Evolutionary conservation across 2,888 invertebrate genomes (phyloP).

Genomic region (Troides helena): DNA sequence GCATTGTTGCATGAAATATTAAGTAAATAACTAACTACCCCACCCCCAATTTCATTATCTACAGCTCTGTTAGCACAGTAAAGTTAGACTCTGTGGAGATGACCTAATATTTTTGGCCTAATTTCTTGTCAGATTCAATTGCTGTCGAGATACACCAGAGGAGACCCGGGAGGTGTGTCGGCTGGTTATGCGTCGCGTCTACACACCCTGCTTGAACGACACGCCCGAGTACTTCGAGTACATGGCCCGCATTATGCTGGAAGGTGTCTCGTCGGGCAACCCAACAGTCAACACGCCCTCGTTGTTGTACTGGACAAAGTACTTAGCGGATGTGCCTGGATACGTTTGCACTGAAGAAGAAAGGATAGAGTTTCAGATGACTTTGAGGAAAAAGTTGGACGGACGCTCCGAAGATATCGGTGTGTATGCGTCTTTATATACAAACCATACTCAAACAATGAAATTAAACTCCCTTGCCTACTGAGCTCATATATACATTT

Average conservation of each 20-base stretch:
- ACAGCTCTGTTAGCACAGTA: too few species aligned
- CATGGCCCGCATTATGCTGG: constrained; percentile 80
- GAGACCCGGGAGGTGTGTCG: constrained; percentile 80
- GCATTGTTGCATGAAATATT: too few species aligned
- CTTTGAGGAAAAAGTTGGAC: constrained; percentile 34
- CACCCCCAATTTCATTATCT: too few species aligned
- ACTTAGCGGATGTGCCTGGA: constrained; percentile 73
- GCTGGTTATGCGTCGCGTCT: constrained; percentile 75
- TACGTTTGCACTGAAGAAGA: constrained; percentile 55
- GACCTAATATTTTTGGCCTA: too few species aligned
- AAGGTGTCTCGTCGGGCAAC: constrained; percentile 82
- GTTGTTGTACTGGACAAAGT: constrained; percentile 72
- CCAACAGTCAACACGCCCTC: constrained; percentile 68
- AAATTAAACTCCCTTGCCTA: too few species aligned
- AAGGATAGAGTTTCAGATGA: constrained; percentile 34
- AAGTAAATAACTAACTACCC: too few species aligned
- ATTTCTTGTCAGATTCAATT: constrained; percentile 76
- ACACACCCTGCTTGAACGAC: constrained; percentile 75
- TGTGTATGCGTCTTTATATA: not conserved
- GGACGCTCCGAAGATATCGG: constrained; percentile 37
- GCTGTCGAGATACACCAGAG: constrained; percentile 79
- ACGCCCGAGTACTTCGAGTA: constrained; percentile 78
- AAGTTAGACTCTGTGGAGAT: too few species aligned
- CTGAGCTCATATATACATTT: too few species aligned
- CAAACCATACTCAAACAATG: not conserved